Conservation (phyloP, 2,888 invertebrate genomes). For the Subacronicta megacephala region DNA sequence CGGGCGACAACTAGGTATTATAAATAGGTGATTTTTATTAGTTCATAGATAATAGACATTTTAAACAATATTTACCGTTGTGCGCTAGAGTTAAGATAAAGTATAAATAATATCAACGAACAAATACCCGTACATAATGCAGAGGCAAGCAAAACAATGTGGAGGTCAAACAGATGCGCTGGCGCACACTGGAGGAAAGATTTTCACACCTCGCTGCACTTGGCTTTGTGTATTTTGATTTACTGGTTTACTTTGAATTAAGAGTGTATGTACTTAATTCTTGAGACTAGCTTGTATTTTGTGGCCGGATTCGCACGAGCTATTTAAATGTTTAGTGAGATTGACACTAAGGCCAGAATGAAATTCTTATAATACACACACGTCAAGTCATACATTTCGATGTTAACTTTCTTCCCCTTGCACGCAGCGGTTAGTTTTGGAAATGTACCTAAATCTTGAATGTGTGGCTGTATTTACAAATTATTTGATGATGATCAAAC, state of each 20-base stretch:
- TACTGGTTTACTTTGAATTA: conserved; percentile 19
- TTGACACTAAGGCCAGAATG: neutral
- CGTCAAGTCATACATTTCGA: too few species aligned
- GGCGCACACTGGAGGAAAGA: conserved; percentile 42
- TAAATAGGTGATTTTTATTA: too few species aligned
- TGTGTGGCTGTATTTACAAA: too few species aligned
- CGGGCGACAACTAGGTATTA: too few species aligned
- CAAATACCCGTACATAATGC: conserved; percentile 18
- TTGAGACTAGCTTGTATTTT: conserved; percentile 1
- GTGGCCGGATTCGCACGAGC: conserved; percentile 1
- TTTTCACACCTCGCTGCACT: conserved; percentile 51
- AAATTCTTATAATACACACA: neutral
- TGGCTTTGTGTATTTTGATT: conserved; percentile 23
- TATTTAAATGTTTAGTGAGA: neutral
- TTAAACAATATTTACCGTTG: neutral
- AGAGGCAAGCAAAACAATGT: conserved; percentile 38
- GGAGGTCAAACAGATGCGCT: conserved; percentile 55
- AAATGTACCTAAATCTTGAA: too few species aligned
- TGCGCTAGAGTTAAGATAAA: conserved; percentile 1
- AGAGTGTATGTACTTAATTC: conserved; percentile 2
- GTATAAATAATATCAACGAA: conserved; percentile 13
- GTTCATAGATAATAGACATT: too few species aligned
- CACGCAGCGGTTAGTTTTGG: too few species aligned
- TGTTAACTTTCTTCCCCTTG: too few species aligned
- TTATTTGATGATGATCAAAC: too few species aligned